Evolutionary conservation across 2,113 vertebrate genomes (phyloP).

Genomic region (Lycocorax pyrrhopterus): DNA sequence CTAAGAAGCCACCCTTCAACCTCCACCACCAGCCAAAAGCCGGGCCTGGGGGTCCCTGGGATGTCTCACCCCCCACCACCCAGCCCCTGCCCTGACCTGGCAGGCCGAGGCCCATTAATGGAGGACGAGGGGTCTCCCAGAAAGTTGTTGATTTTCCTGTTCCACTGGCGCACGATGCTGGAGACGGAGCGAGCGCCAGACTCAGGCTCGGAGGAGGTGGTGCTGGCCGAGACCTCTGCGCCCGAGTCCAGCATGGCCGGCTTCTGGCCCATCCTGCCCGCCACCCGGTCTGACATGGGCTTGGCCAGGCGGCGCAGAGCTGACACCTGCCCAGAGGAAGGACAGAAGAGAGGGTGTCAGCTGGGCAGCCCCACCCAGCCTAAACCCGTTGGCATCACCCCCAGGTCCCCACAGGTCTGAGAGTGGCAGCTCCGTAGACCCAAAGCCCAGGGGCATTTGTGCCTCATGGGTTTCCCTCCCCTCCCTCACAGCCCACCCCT

Average conservation of each 20-base stretch:
- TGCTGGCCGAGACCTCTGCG: constrained; percentile 85
- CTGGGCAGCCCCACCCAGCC: background rate
- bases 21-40: background rate
- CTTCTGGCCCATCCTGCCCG: constrained; percentile 74
- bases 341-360: background rate
- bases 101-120: constrained; percentile 64
- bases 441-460: background rate
- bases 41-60: background rate
- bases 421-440: fast-evolving
- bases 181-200: constrained; percentile 81
- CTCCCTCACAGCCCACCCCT: background rate
- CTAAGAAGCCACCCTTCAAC: background rate
- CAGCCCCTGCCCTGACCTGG: constrained; percentile 65
- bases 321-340: constrained; percentile 69
- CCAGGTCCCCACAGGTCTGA: background rate
- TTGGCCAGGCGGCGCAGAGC: constrained; percentile 90
- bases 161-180: constrained; percentile 94
- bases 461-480: background rate
- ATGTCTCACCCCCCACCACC: background rate
- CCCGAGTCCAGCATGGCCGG: constrained; percentile 79
- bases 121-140: constrained; percentile 75
- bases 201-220: constrained; percentile 87
- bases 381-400: fast-evolving
- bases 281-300: constrained; percentile 89
- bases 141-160: constrained; percentile 87